Evolutionary conservation across 2,888 invertebrate species (phyloP), one percentile per base, ranked within the genome.

Genomic region (Acleris sparsana): DNA sequence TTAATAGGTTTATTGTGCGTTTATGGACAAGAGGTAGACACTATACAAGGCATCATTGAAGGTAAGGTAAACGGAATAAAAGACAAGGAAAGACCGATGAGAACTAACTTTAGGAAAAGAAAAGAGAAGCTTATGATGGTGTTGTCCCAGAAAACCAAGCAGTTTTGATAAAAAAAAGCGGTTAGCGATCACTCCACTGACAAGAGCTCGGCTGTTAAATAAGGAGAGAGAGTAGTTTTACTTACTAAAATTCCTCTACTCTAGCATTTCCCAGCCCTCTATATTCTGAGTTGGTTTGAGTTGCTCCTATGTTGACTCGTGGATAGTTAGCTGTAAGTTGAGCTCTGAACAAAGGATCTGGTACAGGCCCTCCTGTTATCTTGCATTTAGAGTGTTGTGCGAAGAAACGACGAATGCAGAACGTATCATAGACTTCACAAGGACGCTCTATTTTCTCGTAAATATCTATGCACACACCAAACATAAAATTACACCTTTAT

Each of bases 201-300:
- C 33, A 9, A 0, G 33, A 9, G 33, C 29, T 29, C 9, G 6
- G 9, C 1, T n/a, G 2, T 4, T 16, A 5, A 20, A 5, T 17
- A 3, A 39, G 16, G 3, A 33, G 3, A 9, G 9, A 39, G 9
- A 13, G 4, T 13, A 39, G 2, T 16, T 18, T 18, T 5, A 70
- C 75, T 73, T 71, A 84, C 84, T 76, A 81, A 57, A 83, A 82
- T 53, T 82, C 78, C 0, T 70, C 72, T 39, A 84, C 68, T 29
- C 65, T 76, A 4, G 74, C 79, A 22, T 72, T 75, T 1, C 22
- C 52, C 2, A 79, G 63, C 1, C 82, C 82, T n/a, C 58, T 70
- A 3, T 78, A 65, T 3, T 62, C 39, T 3, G 69, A 20, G 56
- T 75, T 58, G 1, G 55, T 63, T 3, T 58, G 43, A 1, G 69